Conservation (phyloP, 1,140 invertebrate genomes). For the Sminthurinus signatus region DNA sequence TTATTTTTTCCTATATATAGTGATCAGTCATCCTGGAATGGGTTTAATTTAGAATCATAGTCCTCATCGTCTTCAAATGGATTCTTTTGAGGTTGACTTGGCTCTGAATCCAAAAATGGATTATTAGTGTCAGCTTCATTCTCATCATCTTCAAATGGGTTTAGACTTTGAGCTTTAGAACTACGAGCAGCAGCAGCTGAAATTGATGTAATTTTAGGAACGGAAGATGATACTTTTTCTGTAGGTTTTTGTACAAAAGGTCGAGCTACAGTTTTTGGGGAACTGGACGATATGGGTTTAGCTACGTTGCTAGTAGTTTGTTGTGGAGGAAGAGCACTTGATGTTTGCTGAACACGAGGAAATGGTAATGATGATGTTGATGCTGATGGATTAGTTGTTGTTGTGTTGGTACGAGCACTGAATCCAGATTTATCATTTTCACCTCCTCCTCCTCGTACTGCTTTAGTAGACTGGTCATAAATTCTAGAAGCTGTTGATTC, state of each 20-base stretch:
- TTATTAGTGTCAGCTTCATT: conserved; percentile 28
- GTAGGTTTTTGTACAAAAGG: not conserved
- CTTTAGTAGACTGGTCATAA: no score
- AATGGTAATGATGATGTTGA: conserved; percentile 26
- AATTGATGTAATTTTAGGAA: not conserved
- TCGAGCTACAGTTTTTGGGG: not conserved
- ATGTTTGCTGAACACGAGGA: conserved; percentile 13
- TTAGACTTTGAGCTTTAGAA: not conserved
- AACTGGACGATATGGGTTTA: not conserved
- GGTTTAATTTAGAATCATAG: conserved; percentile 39
- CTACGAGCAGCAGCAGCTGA: not conserved
- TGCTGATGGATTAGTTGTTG: not conserved
- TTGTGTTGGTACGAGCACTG: no score
- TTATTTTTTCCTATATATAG: no score
- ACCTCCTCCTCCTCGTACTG: no score
- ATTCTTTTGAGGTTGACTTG: conserved; percentile 26
- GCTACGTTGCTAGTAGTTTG: not conserved
- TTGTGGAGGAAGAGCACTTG: not conserved
- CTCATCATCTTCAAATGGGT: conserved; percentile 40
- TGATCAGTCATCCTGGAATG: no score
- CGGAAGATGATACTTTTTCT: not conserved
- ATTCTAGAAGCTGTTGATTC: conserved; percentile 16
- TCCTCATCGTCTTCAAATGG: conserved; percentile 42
- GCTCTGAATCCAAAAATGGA: conserved; percentile 31
- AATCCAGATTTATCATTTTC: no score